These are phyloP conservation scores for Sorex fumeus DNA, from an alignment of 2,113 vertebrate species.

Conservation along the genomic window DNA sequence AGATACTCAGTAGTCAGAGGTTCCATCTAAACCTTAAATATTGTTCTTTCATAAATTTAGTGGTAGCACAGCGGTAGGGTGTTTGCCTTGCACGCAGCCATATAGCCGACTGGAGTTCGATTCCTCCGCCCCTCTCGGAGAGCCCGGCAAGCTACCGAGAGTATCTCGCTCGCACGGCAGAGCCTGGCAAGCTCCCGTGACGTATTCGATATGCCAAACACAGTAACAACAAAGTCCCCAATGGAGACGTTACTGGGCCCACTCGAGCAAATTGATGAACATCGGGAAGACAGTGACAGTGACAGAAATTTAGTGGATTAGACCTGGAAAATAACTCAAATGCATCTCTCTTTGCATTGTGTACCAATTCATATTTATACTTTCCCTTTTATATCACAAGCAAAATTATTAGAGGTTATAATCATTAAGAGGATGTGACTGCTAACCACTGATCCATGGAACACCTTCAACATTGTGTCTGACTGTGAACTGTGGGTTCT, in stretches of 20 bases:
- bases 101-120: too few relatives aligned
- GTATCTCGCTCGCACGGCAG: too few relatives aligned
- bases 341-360: background rate
- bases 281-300: too few relatives aligned
- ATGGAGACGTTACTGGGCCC: too few relatives aligned
- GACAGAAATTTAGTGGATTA: conserved; percentile 50
- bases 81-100: too few relatives aligned
- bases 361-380: background rate
- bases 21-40: background rate
- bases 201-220: too few relatives aligned
- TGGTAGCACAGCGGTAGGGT: too few relatives aligned
- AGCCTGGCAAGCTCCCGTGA: too few relatives aligned
- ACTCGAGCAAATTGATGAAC: too few relatives aligned
- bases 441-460: background rate
- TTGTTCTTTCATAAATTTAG: conserved; percentile 70
- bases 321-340: conserved; percentile 16
- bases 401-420: background rate
- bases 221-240: too few relatives aligned
- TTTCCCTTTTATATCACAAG: conserved; percentile 48
- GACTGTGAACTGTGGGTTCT: background rate
- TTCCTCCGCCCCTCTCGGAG: too few relatives aligned
- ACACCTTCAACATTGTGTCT: background rate
- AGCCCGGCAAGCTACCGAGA: too few relatives aligned
- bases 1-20: conserved; percentile 30
- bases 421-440: background rate